Base-by-base conservation (phyloP, 2,797 vertebrate genomes). In the Calcarius lapponicus region DNA sequence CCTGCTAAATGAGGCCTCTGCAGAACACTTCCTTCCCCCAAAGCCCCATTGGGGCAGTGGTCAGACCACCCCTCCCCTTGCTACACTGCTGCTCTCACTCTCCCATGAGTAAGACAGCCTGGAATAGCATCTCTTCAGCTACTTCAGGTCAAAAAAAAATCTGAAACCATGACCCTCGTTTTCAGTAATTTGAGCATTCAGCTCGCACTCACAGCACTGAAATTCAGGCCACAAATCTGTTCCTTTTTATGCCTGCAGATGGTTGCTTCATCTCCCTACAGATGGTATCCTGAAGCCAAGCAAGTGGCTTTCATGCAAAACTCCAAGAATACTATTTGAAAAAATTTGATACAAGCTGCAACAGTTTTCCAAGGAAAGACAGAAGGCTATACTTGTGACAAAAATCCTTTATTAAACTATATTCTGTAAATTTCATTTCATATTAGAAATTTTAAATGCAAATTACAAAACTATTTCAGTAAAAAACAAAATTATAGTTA, bases 391-490 rank as follows among this genome's bases (percentile, higher is more conserved):
- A 61, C 54, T 80, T 96, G 91, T 97, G 92, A 85, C 86, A 96
- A 92, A 97, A 97, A 86, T 95, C 90, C 85, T 98, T 98, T 98
- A 98, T 98, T 98, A 97, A 97, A 97, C 93, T 97, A 97, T 80
- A 92, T 91, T 95, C 95, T 94, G 79, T 94, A 97, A 97, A 97
- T 96, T 75, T 75, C 25, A 92, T 96, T 97, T 95, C 67, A 93
- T 85, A 94, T 98, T 96, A 96, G 90, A 98, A 98, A 98, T 92
- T 96, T 85, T 94, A 95, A 97, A 97, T 92, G 92, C 95, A 97
- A 97, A 94, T 97, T 98, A 98, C 92, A 97, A 98, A 98, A 98
- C 50, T 75, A 91, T 95, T 97, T 97, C 95, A 96, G 97, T 98
- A 97, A 97, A 97, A 97, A 97, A 98, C n/a, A 94, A 93, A 96